Conservation (phyloP, 2,797 vertebrate species). For the Periparus ater region DNA sequence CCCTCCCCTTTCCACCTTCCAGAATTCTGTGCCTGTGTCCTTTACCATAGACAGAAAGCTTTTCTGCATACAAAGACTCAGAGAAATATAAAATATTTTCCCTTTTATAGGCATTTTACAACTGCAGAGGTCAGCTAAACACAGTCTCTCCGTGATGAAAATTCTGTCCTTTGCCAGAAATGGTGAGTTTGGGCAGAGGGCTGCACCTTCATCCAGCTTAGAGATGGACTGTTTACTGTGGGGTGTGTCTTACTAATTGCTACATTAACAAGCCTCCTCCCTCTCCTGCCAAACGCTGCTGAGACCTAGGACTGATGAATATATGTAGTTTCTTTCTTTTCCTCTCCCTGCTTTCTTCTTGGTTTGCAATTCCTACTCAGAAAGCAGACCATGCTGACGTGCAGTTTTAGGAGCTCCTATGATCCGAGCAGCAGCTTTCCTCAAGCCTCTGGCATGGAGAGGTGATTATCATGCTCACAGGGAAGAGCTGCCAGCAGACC, state of each 20-base stretch:
- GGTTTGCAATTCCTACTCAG: background rate
- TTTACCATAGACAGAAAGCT: background rate
- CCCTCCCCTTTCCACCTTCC: background rate
- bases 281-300: background rate
- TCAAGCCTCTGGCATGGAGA: background rate
- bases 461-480: background rate
- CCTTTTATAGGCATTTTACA: constrained; percentile 60
- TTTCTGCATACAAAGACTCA: background rate
- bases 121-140: background rate
- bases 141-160: background rate
- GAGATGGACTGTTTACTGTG: background rate
- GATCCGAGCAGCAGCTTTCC: background rate
- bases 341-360: background rate
- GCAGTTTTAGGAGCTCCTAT: background rate
- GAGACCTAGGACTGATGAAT: background rate
- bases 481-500: background rate
- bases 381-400: background rate
- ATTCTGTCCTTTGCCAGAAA: background rate
- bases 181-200: background rate
- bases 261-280: background rate
- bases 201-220: background rate
- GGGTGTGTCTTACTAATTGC: background rate
- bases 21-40: background rate
- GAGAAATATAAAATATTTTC: constrained; percentile 3
- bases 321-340: background rate